A percentile compares a stretch with the other conserved stretches of the same genome.
phyloP scores from a whole-genome alignment of 2,888 invertebrate genomes.

The Pachliopta kotzebuea region DNA sequence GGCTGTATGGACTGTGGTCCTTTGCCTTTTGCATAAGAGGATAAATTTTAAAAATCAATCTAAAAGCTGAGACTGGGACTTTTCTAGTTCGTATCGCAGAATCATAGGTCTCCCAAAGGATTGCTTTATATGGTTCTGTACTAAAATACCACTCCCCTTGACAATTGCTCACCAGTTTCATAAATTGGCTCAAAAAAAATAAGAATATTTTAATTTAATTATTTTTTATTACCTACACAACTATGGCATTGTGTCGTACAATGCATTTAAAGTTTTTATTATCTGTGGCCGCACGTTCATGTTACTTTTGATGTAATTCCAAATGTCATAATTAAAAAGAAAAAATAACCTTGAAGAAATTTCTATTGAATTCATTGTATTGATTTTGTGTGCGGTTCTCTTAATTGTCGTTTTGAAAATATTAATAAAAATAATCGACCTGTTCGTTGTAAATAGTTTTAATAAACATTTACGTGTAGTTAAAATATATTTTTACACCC shows the following conservation, averaged over 20 bases:
- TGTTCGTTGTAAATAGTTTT: slow-evolving; percentile 36
- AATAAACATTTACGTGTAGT: slow-evolving; percentile 33
- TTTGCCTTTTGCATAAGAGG: too few species aligned
- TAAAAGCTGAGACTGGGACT: too few species aligned
- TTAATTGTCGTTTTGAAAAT: slow-evolving; percentile 10
- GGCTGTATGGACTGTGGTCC: too few species aligned
- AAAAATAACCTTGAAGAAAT: background rate
- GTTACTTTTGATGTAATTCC: background rate
- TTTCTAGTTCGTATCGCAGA: too few species aligned
- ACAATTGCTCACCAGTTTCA: too few species aligned
- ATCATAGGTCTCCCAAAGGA: too few species aligned
- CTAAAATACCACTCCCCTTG: too few species aligned
- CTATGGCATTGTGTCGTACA: slow-evolving; percentile 11
- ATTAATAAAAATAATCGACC: slow-evolving; percentile 18
- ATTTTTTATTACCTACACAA: background rate
- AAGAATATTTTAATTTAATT: too few species aligned
- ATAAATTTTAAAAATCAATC: too few species aligned
- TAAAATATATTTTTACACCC: slow-evolving; percentile 42
- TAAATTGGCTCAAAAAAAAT: too few species aligned
- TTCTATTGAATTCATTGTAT: background rate
- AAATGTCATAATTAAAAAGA: slow-evolving; percentile 9
- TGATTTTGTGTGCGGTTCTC: too few species aligned
- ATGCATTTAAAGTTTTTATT: slow-evolving; percentile 22
- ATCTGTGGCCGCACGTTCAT: slow-evolving; percentile 1
- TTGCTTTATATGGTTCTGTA: too few species aligned